These are phyloP conservation scores for Pedicia rivosa DNA, from an alignment of 2,888 invertebrate genomes.

Conservation along the genomic window DNA sequence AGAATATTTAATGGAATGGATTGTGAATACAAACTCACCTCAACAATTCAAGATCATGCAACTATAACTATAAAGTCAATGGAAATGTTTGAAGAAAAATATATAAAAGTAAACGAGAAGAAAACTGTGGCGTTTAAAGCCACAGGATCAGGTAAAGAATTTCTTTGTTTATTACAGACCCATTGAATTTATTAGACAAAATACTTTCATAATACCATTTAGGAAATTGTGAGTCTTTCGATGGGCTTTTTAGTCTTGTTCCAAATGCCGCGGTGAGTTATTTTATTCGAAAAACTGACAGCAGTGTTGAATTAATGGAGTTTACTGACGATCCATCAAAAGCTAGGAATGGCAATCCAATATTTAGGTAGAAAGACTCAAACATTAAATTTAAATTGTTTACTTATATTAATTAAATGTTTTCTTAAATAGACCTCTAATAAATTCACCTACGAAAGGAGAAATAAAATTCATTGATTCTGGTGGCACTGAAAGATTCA, in stretches of 20 bases:
- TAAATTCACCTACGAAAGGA: no score
- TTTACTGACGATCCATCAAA: constrained; percentile 22
- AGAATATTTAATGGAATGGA: constrained; percentile 51
- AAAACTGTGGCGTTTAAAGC: background rate
- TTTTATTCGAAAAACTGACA: constrained; percentile 4
- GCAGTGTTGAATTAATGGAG: background rate
- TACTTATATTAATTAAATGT: no score
- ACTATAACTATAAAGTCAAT: constrained; percentile 15
- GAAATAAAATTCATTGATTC: no score
- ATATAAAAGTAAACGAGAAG: constrained; percentile 13
- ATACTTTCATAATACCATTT: no score
- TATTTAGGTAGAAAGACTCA: constrained; percentile 13
- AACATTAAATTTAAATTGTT: no score
- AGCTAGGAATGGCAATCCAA: constrained; percentile 21
- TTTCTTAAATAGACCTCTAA: no score
- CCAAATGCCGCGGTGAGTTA: constrained; percentile 7
- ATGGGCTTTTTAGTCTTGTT: background rate
- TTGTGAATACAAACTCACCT: constrained; percentile 27
- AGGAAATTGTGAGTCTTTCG: constrained; percentile 2
- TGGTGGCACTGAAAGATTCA: background rate
- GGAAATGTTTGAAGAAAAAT: constrained; percentile 17
- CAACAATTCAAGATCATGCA: no score
- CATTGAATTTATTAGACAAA: no score
- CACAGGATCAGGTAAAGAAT: background rate
- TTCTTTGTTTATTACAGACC: no score